Evolutionary conservation across 2,888 invertebrate genomes (phyloP).

Genomic region (Lasioglossum calceatum): DNA sequence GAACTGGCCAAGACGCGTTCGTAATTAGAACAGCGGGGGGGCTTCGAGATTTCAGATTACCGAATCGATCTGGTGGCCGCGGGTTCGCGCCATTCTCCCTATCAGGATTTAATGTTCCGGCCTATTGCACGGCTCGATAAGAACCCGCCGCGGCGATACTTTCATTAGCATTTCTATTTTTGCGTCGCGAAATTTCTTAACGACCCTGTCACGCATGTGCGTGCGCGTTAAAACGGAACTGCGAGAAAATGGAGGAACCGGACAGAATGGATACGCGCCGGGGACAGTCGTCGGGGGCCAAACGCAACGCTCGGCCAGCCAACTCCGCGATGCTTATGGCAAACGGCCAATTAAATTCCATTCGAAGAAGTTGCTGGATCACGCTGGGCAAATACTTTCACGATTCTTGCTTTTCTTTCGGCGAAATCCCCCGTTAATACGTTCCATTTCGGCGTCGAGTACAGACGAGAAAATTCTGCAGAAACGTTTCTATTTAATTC

Average conservation of each 20-base stretch:
- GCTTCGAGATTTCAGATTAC: not conserved
- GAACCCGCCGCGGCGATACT: constrained; percentile 24
- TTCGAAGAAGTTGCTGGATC: constrained; percentile 68
- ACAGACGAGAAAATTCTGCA: not conserved
- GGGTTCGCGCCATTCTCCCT: not conserved
- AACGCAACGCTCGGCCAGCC: constrained; percentile 50
- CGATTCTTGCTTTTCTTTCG: constrained; percentile 53
- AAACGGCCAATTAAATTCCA: constrained; percentile 79
- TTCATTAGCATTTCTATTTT: constrained; percentile 60
- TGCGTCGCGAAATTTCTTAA: constrained; percentile 42
- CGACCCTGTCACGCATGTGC: constrained; percentile 54
- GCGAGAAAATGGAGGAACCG: constrained; percentile 68
- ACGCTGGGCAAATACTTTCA: constrained; percentile 70
- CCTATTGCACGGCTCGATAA: constrained; percentile 40
- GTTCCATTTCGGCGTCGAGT: not conserved
- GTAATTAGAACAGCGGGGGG: not conserved
- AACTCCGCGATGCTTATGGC: constrained; percentile 74
- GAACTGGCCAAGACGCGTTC: constrained; percentile 6
- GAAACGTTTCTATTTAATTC: not conserved
- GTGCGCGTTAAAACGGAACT: constrained; percentile 58
- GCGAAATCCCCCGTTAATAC: constrained; percentile 46
- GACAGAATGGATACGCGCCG: constrained; percentile 63
- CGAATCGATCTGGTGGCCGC: constrained; percentile 12
- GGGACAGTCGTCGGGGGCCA: constrained; percentile 47
- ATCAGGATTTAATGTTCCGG: constrained; percentile 36